Conservation (phyloP, 2,113 vertebrate genomes). For the Bungarus multicinctus region DNA sequence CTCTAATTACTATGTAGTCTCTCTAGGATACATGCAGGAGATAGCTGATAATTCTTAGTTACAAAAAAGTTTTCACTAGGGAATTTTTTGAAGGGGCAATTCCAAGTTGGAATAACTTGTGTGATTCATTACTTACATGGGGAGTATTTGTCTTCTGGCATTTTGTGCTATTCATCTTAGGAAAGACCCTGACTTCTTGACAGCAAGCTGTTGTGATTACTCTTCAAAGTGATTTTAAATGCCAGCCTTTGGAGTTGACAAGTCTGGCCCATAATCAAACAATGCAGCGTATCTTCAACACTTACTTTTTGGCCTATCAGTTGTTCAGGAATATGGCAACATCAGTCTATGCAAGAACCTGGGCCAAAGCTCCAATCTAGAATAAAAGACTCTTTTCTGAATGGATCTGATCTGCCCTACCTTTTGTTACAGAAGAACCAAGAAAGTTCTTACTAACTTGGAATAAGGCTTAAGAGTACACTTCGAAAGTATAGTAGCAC, state of each 20-base stretch:
- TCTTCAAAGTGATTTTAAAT: slow-evolving; percentile 38
- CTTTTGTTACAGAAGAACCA: slow-evolving; percentile 24
- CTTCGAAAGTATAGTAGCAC: slow-evolving; percentile 23
- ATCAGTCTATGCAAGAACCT: neutral
- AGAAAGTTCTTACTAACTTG: slow-evolving; percentile 28
- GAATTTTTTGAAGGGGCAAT: neutral
- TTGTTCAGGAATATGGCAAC: slow-evolving; percentile 1
- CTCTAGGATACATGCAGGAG: neutral
- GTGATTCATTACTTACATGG: slow-evolving; percentile 59
- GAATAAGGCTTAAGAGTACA: slow-evolving; percentile 29
- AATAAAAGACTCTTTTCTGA: slow-evolving; percentile 13
- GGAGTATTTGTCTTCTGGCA: slow-evolving; percentile 48
- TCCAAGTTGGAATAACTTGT: slow-evolving; percentile 42
- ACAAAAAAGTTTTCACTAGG: neutral
- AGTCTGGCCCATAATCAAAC: slow-evolving; percentile 30
- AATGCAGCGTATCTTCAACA: neutral
- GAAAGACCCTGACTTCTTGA: slow-evolving; percentile 38
- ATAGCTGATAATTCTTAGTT: neutral
- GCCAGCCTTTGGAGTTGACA: slow-evolving; percentile 37
- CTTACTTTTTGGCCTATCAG: slow-evolving; percentile 22
- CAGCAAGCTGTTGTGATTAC: slow-evolving; percentile 49
- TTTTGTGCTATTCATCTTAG: slow-evolving; percentile 46
- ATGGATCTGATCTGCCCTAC: neutral
- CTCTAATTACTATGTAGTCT: neutral
- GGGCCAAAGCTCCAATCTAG: neutral